Percentiles rank a stretch among this genome's conserved stretches.
Conservation (phyloP, 2,888 invertebrate genomes). For the Tipula unca region DNA sequence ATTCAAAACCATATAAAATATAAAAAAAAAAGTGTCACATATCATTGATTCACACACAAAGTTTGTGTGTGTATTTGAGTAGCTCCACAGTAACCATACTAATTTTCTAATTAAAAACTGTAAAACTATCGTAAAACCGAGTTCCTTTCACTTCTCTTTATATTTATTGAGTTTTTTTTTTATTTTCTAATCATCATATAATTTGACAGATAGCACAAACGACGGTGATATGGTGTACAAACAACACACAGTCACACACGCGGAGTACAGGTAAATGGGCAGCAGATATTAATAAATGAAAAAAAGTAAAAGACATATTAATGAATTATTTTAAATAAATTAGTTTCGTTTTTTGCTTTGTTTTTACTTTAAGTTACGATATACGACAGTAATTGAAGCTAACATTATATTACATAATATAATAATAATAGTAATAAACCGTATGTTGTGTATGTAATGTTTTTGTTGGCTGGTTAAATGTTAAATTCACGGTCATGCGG, state of each 20-base stretch:
- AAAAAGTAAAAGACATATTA: not conserved
- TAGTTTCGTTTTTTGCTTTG: not conserved
- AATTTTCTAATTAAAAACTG: not conserved
- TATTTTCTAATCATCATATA: not conserved
- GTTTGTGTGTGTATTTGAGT: not conserved
- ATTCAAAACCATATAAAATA: too few relatives aligned
- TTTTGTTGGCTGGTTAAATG: not conserved
- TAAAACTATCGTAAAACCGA: not conserved
- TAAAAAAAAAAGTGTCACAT: not conserved
- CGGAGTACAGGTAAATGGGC: not conserved
- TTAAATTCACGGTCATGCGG: slow-evolving; percentile 3
- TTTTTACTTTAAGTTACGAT: not conserved
- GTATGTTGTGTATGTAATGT: not conserved
- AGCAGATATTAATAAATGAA: not conserved
- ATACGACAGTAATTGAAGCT: not conserved
- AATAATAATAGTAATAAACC: not conserved
- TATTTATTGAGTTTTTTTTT: not conserved
- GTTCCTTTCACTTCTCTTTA: not conserved
- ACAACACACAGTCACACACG: not conserved
- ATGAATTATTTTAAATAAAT: slow-evolving; percentile 14
- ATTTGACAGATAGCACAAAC: not conserved
- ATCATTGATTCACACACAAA: not conserved
- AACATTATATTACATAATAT: not conserved
- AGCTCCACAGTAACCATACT: not conserved
- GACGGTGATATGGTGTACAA: not conserved